Conservation (phyloP, 2,888 invertebrate species). For the Cryptocephalus primarius region DNA sequence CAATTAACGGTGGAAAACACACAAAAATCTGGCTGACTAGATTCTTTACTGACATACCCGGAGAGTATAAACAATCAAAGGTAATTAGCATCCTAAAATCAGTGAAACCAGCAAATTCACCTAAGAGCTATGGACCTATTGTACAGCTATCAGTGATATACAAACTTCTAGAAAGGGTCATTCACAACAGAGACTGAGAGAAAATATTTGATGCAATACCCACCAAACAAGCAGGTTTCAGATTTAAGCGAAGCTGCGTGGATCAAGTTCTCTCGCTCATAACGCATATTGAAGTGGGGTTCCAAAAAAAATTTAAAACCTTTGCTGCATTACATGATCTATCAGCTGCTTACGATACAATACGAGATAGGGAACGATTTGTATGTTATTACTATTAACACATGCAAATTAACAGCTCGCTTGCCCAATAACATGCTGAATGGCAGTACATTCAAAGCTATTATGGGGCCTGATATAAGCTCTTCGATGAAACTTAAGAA, state of each 20-base stretch:
- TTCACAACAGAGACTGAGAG: slow-evolving; percentile 10
- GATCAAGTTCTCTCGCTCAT: slow-evolving; percentile 13
- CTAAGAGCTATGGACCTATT: neutral
- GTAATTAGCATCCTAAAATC: neutral
- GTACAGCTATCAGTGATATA: neutral
- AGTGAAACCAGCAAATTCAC: neutral
- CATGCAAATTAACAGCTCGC: slow-evolving; percentile 5
- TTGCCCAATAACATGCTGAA: neutral
- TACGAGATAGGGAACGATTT: too few relatives aligned
- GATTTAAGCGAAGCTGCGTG: slow-evolving; percentile 8
- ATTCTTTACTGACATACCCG: too few relatives aligned
- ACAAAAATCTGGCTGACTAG: too few relatives aligned
- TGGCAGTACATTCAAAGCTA: slow-evolving; percentile 1
- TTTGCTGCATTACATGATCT: slow-evolving; percentile 8
- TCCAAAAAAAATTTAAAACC: slow-evolving; percentile 10
- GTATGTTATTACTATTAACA: slow-evolving; percentile 1
- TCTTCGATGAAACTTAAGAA: neutral
- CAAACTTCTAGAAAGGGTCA: slow-evolving; percentile 6
- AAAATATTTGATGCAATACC: slow-evolving; percentile 4
- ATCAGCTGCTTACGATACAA: neutral
- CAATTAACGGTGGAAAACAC: too few relatives aligned
- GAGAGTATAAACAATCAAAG: too few relatives aligned
- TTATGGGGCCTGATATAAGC: slow-evolving; percentile 1
- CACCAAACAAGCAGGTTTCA: slow-evolving; percentile 14
- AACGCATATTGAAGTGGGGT: slow-evolving; percentile 12